Percentiles rank a stretch among this genome's conserved stretches.
phyloP scores from a whole-genome alignment of 2,888 invertebrate genomes.

The Aricia artaxerxes region DNA sequence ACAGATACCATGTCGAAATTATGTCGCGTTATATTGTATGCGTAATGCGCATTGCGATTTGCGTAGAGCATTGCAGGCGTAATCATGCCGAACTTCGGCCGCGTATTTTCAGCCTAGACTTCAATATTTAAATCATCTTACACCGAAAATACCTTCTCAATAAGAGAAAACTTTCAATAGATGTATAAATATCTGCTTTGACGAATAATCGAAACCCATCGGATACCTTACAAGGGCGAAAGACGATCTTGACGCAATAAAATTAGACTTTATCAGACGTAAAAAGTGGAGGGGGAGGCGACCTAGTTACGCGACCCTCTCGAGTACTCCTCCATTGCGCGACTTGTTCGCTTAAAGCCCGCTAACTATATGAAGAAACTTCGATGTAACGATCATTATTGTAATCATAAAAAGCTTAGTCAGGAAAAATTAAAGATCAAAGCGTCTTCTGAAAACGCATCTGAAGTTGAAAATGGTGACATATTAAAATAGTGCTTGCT shows the following conservation, averaged over 20 bases:
- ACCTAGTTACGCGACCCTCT: slow-evolving; percentile 62
- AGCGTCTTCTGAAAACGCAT: neutral
- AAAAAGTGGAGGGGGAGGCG: slow-evolving; percentile 61
- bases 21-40: no score
- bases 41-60: no score
- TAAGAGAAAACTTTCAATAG: slow-evolving; percentile 12
- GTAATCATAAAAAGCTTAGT: neutral
- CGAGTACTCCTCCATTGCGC: slow-evolving; percentile 49
- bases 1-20: no score
- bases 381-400: slow-evolving; percentile 54
- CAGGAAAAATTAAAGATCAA: neutral
- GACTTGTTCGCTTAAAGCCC: slow-evolving; percentile 41
- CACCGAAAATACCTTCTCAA: neutral
- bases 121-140: neutral
- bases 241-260: slow-evolving; percentile 69
- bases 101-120: no score
- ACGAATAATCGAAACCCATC: slow-evolving; percentile 33
- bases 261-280: slow-evolving; percentile 71
- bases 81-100: no score
- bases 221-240: slow-evolving; percentile 43
- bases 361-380: slow-evolving; percentile 56
- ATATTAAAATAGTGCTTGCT: neutral
- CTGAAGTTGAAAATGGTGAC: neutral
- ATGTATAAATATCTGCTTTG: neutral
- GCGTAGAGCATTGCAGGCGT: no score